These are phyloP conservation scores for Kryptopterus vitreolus DNA, from an alignment of 2,797 vertebrate genomes.

Conservation along the genomic window DNA sequence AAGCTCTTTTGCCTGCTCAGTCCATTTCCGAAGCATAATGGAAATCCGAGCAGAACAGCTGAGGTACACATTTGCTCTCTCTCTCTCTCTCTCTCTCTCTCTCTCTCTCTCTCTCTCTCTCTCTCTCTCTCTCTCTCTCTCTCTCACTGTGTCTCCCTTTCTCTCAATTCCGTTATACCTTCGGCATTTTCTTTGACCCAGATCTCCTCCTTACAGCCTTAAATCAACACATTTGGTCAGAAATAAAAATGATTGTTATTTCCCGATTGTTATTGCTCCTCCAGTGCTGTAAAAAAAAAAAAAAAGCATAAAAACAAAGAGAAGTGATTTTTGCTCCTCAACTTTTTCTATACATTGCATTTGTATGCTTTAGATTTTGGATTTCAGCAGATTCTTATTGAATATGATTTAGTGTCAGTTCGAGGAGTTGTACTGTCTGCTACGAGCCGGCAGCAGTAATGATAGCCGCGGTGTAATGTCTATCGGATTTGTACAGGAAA, in stretches of 20 bases:
- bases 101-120: slow-evolving; percentile 7
- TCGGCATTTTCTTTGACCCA: slow-evolving; percentile 54
- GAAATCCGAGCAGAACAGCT: slow-evolving; percentile 59
- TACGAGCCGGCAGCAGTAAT: background rate
- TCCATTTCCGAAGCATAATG: slow-evolving; percentile 61
- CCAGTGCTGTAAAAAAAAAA: background rate
- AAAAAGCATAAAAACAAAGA: background rate
- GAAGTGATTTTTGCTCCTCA: background rate
- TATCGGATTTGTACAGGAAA: background rate
- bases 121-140: slow-evolving; percentile 21
- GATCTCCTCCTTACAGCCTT: slow-evolving; percentile 35
- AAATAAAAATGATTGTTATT: slow-evolving; percentile 54
- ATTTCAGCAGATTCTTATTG: background rate
- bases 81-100: slow-evolving; percentile 11
- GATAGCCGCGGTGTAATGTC: background rate
- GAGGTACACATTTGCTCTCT: slow-evolving; percentile 57
- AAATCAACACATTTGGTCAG: slow-evolving; percentile 53
- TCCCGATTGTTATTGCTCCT: slow-evolving; percentile 25
- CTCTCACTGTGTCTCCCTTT: background rate
- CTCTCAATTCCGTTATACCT: slow-evolving; percentile 15
- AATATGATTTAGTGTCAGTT: background rate
- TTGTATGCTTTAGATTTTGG: background rate
- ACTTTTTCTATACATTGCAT: background rate
- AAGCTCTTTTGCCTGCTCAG: slow-evolving; percentile 60
- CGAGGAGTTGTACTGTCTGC: background rate